phyloP scores from a whole-genome alignment of 2,888 invertebrate species.

The Orchesellides sinensis region DNA sequence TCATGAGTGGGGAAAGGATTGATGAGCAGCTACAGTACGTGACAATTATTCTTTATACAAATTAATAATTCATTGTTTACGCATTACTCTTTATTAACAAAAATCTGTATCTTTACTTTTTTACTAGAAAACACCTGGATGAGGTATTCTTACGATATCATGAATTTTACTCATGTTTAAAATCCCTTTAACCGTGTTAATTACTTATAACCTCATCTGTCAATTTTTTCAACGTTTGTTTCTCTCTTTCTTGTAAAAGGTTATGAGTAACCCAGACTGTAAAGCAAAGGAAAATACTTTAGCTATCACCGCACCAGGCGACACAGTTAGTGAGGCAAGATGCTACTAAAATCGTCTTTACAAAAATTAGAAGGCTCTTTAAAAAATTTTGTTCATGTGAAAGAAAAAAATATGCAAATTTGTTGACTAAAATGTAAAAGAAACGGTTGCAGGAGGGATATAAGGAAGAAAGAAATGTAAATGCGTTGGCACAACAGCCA shows the following conservation, averaged over 20 bases:
- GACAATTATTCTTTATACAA: slow-evolving; percentile 73
- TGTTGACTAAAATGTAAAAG: slow-evolving; percentile 48
- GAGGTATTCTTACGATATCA: slow-evolving; percentile 44
- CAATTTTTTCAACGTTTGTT: neutral
- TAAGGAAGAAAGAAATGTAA: slow-evolving; percentile 34
- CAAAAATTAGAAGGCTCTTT: slow-evolving; percentile 42
- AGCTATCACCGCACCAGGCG: slow-evolving; percentile 33
- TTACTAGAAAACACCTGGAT: slow-evolving; percentile 33
- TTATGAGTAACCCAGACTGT: slow-evolving; percentile 13
- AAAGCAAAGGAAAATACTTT: slow-evolving; percentile 50
- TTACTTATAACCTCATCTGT: neutral
- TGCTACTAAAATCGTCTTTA: slow-evolving; percentile 60
- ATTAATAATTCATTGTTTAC: neutral
- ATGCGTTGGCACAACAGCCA: slow-evolving; percentile 8
- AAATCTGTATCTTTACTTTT: neutral
- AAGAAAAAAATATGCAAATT: slow-evolving; percentile 43
- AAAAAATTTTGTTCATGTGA: neutral
- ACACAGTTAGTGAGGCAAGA: slow-evolving; percentile 63
- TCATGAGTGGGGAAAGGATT: slow-evolving; percentile 75
- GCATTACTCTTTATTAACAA: neutral
- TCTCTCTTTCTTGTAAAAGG: neutral
- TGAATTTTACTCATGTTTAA: no score
- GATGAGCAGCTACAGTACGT: slow-evolving; percentile 90
- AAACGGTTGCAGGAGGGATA: slow-evolving; percentile 36
- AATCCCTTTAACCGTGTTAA: no score